Base-by-base conservation (phyloP, 2,888 invertebrate species). In the Pristionchus exspectatus region DNA sequence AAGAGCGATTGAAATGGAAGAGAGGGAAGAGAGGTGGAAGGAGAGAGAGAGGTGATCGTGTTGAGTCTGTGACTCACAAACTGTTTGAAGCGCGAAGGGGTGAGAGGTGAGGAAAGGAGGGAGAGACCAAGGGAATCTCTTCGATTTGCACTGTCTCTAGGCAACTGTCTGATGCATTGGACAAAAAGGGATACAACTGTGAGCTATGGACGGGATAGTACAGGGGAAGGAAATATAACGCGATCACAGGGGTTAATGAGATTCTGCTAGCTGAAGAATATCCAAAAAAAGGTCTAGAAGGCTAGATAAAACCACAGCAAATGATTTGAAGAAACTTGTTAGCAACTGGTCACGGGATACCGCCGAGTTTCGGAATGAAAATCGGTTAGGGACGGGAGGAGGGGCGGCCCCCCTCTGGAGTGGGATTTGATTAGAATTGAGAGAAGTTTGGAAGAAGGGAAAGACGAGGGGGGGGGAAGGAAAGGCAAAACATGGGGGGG, bases 361-460 rank as follows among this genome's bases (percentile, higher is more conserved):
- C 0, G 9, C 27, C 74, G 2, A 33, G 74, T 74, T 24, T 74
- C 63, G 50, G 30, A 44, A 81, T 38, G 10, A 24, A 50, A 74
- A 14, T 5, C 50, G 24, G n/a, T 50, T 81, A 81, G 38, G n/a
- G 24, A 44, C 7, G 50, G 81, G 33, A 12, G 44, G n/a, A 10
- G 81, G 44, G 27, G 9, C 24, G 24, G 77, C 38, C n/a, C 44
- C 83, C 30, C 59, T 83, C 56, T 84, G 33, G 44, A 63, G 50
- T 27, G 66, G 66, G 86, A 87, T 87, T 87, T 87, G 87, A 87
- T 87, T 87, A 87, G 87, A 87, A 87, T 87, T 69, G 87, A 87
- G 84, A 50, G 87, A 87, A 69, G 66, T 87, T 69, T 81, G 54
- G 56, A 84, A 27, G 84, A 56, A 84, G 56, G 77, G 33, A 21